Base-by-base conservation (phyloP, 2,888 invertebrate genomes). In the Drosophila subsilvestris region DNA sequence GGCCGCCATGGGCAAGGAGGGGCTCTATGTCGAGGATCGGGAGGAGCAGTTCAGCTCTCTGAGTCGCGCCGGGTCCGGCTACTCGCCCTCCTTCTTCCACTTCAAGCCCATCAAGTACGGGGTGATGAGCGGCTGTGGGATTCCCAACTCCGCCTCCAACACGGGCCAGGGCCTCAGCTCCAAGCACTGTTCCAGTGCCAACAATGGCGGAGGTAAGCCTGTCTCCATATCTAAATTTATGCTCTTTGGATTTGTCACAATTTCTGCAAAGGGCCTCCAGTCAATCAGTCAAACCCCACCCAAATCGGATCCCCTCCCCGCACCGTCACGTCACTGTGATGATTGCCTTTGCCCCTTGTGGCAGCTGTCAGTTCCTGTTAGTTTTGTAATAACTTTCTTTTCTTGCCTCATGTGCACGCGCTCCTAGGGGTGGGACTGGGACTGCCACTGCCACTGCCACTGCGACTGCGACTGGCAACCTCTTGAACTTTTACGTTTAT, bases 61-160 rank as follows among this genome's bases (percentile, higher is more conserved):
- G 80, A 95, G 95, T 90, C 94, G 95, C 67, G 94, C 95, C 67
- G 96, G 95, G 60, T 96, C 96, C 53, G 96, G 97, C 67, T 97
- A 97, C 92, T 97, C 97, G 63, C 97, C 97, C 7, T 97, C 97
- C 14, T 98, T 98, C 93, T 97, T 97, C 92, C 97, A 97, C 93
- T 97, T 97, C 93, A 97, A 97, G 92, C 97, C 97, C 49, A 95
- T 96, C 76, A 96, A 96, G 90, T 95, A 96, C 90, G 95, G 95
- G 76, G 94, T 95, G 89, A 95, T 95, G 92, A 91, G 92, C 62
- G 86, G 86, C 54, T 85, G 84, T n/a, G 92, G 93, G 55, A 93
- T 94, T 86, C 94, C 88, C 65, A 91, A 90, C 78, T 90, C 92
- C 37, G 89, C 91, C 47, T 89, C 92, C 48, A 92, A 91, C 69